Percentiles rank a stretch among this genome's conserved stretches.
Conservation (phyloP, 2,797 vertebrate genomes). For the Emys orbicularis region DNA sequence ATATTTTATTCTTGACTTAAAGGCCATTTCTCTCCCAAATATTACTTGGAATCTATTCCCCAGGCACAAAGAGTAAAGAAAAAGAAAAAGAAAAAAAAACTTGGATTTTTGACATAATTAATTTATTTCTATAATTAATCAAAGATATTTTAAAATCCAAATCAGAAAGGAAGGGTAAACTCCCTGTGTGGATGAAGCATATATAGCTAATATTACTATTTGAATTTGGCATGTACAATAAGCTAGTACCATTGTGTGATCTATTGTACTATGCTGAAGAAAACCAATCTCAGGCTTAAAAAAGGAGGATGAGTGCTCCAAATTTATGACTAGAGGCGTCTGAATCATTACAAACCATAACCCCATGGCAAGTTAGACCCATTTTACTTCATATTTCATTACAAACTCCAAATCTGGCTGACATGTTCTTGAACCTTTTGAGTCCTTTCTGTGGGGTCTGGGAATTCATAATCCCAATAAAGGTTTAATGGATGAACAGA, state of each 20-base stretch:
- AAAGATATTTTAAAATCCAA: not conserved
- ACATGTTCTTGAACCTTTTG: not conserved
- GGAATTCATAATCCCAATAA: not conserved
- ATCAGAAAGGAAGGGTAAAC: not conserved
- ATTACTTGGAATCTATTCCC: not conserved
- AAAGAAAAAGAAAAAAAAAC: not conserved
- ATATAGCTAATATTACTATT: not conserved
- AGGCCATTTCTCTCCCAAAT: not conserved
- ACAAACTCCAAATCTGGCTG: not conserved
- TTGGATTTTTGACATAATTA: not conserved
- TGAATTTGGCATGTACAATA: not conserved
- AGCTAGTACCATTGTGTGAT: not conserved
- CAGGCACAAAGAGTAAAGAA: not conserved
- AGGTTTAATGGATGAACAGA: not conserved
- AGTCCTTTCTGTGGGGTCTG: not conserved
- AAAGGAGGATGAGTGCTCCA: not conserved
- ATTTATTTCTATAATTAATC: not conserved
- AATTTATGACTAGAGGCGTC: not conserved
- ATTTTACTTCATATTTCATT: constrained; percentile 3
- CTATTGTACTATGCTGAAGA: constrained; percentile 20
- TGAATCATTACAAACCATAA: not conserved
- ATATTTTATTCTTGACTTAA: not conserved
- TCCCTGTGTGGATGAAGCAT: not conserved
- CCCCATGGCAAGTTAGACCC: not conserved
- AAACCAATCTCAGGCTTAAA: constrained; percentile 11